These are phyloP conservation scores for Gymnoscelis rufifasciata DNA, from an alignment of 2,888 invertebrate species.

Conservation along the genomic window DNA sequence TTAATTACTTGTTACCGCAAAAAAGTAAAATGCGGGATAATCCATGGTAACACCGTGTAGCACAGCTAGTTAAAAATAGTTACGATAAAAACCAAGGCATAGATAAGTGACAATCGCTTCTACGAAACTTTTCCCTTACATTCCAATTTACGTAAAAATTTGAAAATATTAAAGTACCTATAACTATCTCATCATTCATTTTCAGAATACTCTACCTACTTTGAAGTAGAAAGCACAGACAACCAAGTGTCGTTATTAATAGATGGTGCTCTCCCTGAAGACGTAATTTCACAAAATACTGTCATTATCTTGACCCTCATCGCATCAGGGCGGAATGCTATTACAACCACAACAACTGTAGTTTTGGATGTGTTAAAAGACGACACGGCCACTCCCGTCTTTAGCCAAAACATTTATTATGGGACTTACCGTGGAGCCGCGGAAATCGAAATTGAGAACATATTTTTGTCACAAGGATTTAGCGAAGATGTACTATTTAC, in stretches of 20 bases:
- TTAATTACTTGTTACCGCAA: too few species aligned
- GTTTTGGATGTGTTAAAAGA: constrained; percentile 56
- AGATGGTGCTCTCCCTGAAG: constrained; percentile 38
- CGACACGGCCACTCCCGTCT: constrained; percentile 50
- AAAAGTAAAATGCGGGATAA: too few species aligned
- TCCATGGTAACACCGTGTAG: too few species aligned
- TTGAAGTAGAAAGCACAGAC: constrained; percentile 32
- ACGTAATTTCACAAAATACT: constrained; percentile 45
- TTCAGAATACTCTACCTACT: constrained; percentile 32
- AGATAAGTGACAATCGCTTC: too few species aligned
- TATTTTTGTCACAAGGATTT: constrained; percentile 51
- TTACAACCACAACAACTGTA: constrained; percentile 46
- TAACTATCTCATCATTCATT: constrained; percentile 4
- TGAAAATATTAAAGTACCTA: not conserved
- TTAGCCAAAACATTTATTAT: constrained; percentile 47
- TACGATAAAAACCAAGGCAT: too few species aligned
- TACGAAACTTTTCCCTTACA: too few species aligned
- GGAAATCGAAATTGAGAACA: constrained; percentile 38
- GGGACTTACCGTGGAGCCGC: constrained; percentile 37
- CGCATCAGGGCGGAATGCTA: constrained; percentile 48
- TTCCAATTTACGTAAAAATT: too few species aligned
- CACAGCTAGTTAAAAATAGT: too few species aligned
- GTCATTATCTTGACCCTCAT: constrained; percentile 46
- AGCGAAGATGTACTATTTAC: constrained; percentile 44
- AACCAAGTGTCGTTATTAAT: constrained; percentile 41